These are phyloP conservation scores for Nesospiza acunhae DNA, from an alignment of 2,113 vertebrate species.

Conservation along the genomic window DNA sequence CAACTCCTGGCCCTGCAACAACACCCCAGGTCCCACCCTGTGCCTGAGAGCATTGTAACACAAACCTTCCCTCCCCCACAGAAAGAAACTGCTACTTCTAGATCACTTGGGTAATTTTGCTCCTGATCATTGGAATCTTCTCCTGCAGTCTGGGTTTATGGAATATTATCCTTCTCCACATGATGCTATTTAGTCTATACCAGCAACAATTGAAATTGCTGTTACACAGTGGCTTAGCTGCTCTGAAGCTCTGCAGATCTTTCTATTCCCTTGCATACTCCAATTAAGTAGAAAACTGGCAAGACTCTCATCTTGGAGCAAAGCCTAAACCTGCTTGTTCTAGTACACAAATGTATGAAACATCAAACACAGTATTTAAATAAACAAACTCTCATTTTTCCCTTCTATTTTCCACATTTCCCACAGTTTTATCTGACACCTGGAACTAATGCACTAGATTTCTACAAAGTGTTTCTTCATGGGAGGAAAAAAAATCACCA, in stretches of 20 bases:
- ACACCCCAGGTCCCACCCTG: neutral
- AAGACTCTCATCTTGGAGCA: neutral
- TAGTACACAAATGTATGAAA: neutral
- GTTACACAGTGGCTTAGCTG: neutral
- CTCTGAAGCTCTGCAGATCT: neutral
- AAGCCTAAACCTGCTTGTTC: neutral
- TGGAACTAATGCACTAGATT: neutral
- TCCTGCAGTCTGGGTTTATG: neutral
- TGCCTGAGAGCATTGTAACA: neutral
- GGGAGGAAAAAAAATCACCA: neutral
- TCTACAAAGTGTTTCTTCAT: neutral
- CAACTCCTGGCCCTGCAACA: neutral
- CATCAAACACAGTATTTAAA: neutral
- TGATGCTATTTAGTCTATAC: neutral
- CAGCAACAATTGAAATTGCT: neutral
- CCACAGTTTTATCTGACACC: neutral
- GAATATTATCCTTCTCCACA: neutral
- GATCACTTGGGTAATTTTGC: neutral
- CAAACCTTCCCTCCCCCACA: neutral
- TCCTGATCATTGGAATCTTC: neutral
- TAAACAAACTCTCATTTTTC: neutral
- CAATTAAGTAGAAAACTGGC: neutral
- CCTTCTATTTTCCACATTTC: neutral
- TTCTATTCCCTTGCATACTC: neutral
- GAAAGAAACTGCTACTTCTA: neutral